A percentile compares a stretch with the other conserved stretches of the same genome.
These are phyloP conservation scores for Brachynemurus nebulosus DNA, from an alignment of 2,888 invertebrate species.

Conservation along the genomic window DNA sequence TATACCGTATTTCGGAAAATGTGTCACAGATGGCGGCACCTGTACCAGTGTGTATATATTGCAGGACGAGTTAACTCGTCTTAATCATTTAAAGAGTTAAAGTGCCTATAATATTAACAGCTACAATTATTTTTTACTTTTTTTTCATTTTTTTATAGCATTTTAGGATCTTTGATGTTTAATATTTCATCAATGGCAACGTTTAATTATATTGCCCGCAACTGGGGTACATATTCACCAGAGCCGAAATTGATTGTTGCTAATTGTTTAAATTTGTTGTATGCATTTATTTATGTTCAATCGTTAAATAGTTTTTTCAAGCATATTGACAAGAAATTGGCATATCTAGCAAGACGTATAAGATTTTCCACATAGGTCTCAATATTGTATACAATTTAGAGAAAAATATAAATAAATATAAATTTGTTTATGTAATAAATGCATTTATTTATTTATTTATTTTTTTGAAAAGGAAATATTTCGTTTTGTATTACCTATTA, in stretches of 20 bases:
- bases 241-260: conserved; percentile 17
- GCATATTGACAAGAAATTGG: not conserved
- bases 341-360: not conserved
- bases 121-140: not conserved
- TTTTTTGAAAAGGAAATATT: too few relatives aligned
- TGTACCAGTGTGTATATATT: too few relatives aligned
- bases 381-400: too few relatives aligned
- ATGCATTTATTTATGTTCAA: conserved; percentile 26
- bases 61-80: too few relatives aligned
- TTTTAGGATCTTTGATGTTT: conserved; percentile 27
- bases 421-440: too few relatives aligned
- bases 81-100: not conserved
- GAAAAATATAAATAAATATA: too few relatives aligned
- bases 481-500: too few relatives aligned
- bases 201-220: conserved; percentile 22
- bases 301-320: conserved; percentile 22
- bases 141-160: conserved; percentile 20
- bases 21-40: too few relatives aligned
- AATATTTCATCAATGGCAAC: conserved; percentile 25
- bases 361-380: too few relatives aligned
- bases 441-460: too few relatives aligned
- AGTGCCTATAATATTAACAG: not conserved
- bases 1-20: too few relatives aligned
- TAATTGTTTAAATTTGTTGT: conserved; percentile 23
- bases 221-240: conserved; percentile 15